Conservation (phyloP, 2,888 invertebrate genomes). For the Podabrus alpinus region DNA sequence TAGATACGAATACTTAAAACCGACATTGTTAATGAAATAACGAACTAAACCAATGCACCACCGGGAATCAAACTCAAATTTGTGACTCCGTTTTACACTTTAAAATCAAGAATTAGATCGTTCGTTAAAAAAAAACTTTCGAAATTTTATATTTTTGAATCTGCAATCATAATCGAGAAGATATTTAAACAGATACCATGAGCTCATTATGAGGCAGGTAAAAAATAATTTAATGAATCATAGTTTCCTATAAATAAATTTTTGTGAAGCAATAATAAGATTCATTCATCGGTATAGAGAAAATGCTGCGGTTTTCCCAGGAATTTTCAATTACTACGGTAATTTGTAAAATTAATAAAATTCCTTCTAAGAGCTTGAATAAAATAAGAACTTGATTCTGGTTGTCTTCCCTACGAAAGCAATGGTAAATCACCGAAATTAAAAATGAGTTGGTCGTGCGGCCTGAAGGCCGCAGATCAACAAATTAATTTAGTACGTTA, state of each 20-base stretch:
- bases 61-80: neutral
- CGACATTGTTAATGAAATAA: neutral
- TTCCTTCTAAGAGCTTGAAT: no score
- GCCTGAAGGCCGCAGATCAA: no score
- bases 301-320: neutral
- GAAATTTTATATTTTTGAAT: neutral
- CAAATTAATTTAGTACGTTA: no score
- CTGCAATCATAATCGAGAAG: neutral
- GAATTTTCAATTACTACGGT: neutral
- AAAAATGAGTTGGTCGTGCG: no score
- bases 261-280: neutral
- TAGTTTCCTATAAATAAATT: neutral
- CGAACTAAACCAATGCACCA: neutral
- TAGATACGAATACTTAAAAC: neutral
- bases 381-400: no score
- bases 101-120: no score
- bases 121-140: no score
- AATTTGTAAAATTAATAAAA: no score
- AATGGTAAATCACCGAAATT: no score
- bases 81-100: no score
- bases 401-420: no score
- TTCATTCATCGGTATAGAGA: neutral
- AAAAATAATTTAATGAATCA: neutral
- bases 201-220: neutral
- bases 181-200: neutral